Evolutionary conservation across 2,888 invertebrate species (phyloP), one percentile per base, ranked within the genome.

Genomic region (Perithous albicinctus): DNA sequence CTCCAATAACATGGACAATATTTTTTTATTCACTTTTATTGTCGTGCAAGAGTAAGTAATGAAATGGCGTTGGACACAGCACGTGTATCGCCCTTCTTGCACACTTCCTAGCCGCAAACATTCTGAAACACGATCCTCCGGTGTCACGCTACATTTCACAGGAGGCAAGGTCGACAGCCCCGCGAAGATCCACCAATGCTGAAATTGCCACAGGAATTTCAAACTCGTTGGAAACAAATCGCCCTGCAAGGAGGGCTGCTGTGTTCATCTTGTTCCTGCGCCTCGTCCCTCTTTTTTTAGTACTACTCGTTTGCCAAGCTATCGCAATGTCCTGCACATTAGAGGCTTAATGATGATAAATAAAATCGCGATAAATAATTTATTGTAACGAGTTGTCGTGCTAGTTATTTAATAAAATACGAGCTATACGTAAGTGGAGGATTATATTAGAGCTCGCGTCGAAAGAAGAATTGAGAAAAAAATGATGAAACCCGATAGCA

Each of bases 71-170:
- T 35, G 67, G 2, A 23, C 29, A 23, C 1, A 23, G 6, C 51
- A 1, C 6, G 26, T 56, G 54, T 15, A 38, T 12, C 41, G 41
- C 59, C 29, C 56, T 32, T 72, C 32, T 29, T 61, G 46, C 46
- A 66, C 59, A 61, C 73, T 66, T 70, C 66, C 70, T 54, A 82
- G 72, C 61, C 72, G 20, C 69, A 29, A 54, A 61, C 35, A 73
- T 72, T 61, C 35, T 72, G 82, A 75, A 82, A 82, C 72, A 43
- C 79, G 82, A 82, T 78, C 70, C 82, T 76, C 29, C 32, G 78
- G 75, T 79, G 61, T 82, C 82, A 82, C 79, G 82, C 79, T 76
- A 79, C 82, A 69, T 79, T 82, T 79, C 82, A 72, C 82, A 66
- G 41, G 43, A 82, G 51, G 73, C 69, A 81, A 81, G 78, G 82